These are phyloP conservation scores for Ephydatia muelleri DNA, from an alignment of 37 sponge, comb jelly and placozoan species.

Conservation along the genomic window DNA sequence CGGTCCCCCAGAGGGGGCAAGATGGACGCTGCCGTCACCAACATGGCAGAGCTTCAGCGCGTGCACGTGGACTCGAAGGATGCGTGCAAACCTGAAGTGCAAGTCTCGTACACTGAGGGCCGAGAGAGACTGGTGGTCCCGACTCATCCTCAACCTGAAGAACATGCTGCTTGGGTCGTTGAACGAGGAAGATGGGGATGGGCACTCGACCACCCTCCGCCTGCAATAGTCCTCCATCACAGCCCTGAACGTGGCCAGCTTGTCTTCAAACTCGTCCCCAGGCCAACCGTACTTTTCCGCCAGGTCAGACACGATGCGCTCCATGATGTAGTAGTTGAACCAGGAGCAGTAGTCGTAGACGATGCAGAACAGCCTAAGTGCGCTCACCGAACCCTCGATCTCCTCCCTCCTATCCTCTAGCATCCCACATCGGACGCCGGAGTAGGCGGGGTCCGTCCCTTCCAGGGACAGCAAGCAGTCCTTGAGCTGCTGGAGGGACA, in stretches of 20 bases:
- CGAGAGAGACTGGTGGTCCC: not conserved
- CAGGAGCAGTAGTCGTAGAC: not conserved
- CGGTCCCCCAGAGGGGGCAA: not conserved
- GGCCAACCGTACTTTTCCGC: not conserved
- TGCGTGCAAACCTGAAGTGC: not conserved
- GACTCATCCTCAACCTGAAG: not conserved
- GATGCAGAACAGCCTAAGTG: not conserved
- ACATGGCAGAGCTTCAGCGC: not conserved
- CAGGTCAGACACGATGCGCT: not conserved
- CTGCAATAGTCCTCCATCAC: not conserved
- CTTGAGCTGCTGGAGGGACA: not conserved
- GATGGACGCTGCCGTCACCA: not conserved
- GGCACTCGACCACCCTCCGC: not conserved
- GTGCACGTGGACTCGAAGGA: not conserved
- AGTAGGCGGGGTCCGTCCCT: not conserved
- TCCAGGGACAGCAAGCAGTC: not conserved
- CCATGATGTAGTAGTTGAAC: constrained; percentile 1
- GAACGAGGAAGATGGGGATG: not conserved
- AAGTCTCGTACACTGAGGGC: not conserved
- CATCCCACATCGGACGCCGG: not conserved
- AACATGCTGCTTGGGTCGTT: not conserved
- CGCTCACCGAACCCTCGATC: not conserved
- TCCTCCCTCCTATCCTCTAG: not conserved
- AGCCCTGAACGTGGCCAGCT: not conserved
- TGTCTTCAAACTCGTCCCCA: not conserved